Evolutionary conservation across 1,140 invertebrate species (phyloP).

Genomic region (Drosophila repleta): DNA sequence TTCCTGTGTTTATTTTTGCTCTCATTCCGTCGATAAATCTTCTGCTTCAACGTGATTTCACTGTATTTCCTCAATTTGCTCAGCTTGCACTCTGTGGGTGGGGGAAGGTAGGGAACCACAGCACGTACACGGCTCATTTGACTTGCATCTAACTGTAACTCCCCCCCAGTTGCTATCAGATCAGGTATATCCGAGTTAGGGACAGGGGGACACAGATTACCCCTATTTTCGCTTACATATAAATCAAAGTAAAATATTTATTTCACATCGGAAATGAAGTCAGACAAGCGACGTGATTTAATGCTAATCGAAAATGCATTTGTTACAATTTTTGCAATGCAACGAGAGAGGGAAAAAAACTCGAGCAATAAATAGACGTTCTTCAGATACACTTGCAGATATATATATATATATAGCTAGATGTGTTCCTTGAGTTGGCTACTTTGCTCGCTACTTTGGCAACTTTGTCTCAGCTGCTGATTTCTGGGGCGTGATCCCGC

Average conservation of each 20-base stretch:
- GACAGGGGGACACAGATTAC: neutral
- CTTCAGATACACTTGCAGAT: conserved; percentile 1
- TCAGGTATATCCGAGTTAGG: neutral
- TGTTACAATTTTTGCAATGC: conserved; percentile 54
- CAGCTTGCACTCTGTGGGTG: too few species aligned
- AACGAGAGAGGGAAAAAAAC: conserved; percentile 1
- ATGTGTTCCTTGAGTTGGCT: conserved; percentile 9
- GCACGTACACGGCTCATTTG: conserved; percentile 46
- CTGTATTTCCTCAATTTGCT: too few species aligned
- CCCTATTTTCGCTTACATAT: conserved; percentile 29
- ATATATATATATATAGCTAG: neutral
- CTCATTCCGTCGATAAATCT: too few species aligned
- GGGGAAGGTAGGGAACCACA: neutral
- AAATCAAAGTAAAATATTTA: conserved; percentile 69
- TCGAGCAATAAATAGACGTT: conserved; percentile 22
- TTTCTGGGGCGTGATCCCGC: neutral
- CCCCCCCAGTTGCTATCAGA: neutral
- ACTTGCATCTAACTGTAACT: conserved; percentile 27
- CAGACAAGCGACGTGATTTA: conserved; percentile 67
- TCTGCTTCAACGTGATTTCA: too few species aligned
- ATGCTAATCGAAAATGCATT: conserved; percentile 79
- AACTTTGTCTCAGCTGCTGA: conserved; percentile 44
- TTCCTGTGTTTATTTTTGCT: too few species aligned
- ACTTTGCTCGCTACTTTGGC: conserved; percentile 23
- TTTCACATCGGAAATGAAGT: conserved; percentile 65